Conservation (phyloP, 2,888 invertebrate species). For the Ceraclea dissimilis region DNA sequence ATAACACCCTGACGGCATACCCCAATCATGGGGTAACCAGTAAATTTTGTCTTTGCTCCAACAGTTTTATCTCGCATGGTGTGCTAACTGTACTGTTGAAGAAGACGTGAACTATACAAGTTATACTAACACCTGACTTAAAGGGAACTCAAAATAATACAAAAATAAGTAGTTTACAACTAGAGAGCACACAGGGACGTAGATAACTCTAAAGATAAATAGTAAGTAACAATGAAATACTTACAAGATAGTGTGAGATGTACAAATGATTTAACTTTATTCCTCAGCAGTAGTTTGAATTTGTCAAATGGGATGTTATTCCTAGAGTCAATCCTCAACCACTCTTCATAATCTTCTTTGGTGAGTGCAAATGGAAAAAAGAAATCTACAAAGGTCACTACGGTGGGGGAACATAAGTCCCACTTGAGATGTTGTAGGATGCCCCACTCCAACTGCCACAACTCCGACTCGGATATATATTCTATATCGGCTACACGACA, state of each 20-base stretch:
- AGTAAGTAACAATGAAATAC: no score
- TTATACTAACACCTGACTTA: no score
- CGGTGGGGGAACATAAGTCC: conserved; percentile 21
- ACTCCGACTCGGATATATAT: conserved; percentile 7
- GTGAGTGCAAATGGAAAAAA: conserved; percentile 12
- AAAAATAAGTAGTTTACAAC: no score
- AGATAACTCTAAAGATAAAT: no score
- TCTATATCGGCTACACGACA: conserved; percentile 14
- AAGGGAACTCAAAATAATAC: no score
- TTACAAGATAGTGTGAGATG: conserved; percentile 16
- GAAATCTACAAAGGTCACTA: conserved; percentile 20
- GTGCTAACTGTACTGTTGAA: no score
- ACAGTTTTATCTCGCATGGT: no score
- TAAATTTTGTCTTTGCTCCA: no score
- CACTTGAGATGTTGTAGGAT: conserved; percentile 21
- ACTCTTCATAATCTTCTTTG: conserved; percentile 16
- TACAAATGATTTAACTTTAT: conserved; percentile 13
- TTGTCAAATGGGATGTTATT: conserved; percentile 6
- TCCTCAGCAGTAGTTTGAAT: conserved; percentile 9
- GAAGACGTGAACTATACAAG: no score
- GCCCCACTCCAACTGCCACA: conserved; percentile 16
- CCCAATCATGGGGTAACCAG: no score
- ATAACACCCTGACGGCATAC: no score
- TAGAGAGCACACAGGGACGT: no score
- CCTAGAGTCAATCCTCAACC: conserved; percentile 1